Evolutionary conservation across 1,140 invertebrate genomes (phyloP).

Genomic region (Drosophila watanabei): DNA sequence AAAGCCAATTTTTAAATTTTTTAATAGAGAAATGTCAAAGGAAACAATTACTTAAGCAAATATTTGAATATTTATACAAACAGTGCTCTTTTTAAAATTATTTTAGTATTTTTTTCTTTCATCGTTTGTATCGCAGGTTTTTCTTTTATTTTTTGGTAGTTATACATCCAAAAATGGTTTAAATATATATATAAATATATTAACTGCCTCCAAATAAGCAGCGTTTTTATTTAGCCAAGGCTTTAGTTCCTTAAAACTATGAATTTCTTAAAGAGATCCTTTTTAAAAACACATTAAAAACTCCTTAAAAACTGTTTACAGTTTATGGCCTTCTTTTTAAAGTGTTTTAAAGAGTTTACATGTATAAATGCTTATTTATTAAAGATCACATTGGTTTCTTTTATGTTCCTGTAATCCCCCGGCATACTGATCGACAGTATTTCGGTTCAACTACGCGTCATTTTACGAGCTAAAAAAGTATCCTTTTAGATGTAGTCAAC

Average conservation of each 20-base stretch:
- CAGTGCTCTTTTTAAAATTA: no score
- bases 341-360: background rate
- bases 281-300: background rate
- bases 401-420: background rate
- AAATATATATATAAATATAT: no score
- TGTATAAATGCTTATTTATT: slow-evolving; percentile 3
- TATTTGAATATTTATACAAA: no score
- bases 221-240: background rate
- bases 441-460: background rate
- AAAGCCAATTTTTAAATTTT: background rate
- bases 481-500: slow-evolving; percentile 85
- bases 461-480: background rate
- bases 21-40: no score
- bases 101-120: no score
- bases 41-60: no score
- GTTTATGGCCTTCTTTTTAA: background rate
- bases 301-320: background rate
- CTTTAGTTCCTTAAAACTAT: no score
- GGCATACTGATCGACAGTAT: slow-evolving; percentile 9
- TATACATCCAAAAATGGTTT: no score
- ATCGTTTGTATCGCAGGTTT: no score
- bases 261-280: background rate
- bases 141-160: no score
- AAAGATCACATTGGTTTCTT: slow-evolving; percentile 12
- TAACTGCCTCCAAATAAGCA: background rate